phyloP scores from a whole-genome alignment of 2,888 invertebrate genomes.

The Sisyra terminalis region DNA sequence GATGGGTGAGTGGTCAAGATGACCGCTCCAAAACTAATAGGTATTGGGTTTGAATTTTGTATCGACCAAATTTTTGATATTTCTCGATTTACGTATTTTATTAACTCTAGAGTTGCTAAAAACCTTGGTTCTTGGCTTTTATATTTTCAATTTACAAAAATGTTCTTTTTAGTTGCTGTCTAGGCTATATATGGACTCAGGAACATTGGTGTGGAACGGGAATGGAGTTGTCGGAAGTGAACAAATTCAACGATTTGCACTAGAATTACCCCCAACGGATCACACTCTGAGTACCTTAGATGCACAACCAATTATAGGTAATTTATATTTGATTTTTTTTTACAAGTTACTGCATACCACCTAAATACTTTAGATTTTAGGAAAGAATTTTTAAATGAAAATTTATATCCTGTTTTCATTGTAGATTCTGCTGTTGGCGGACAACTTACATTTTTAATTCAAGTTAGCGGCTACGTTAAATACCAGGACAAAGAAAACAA shows the following conservation, averaged over 20 bases:
- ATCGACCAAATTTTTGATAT: no score
- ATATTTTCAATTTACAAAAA: no score
- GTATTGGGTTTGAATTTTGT: no score
- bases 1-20: no score
- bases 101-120: no score
- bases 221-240: slow-evolving; percentile 67
- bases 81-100: no score
- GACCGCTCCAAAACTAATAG: no score
- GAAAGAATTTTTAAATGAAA: neutral
- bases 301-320: slow-evolving; percentile 66
- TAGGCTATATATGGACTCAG: slow-evolving; percentile 68
- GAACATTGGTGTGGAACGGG: slow-evolving; percentile 85
- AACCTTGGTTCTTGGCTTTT: no score
- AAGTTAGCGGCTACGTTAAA: slow-evolving; percentile 67
- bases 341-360: no score
- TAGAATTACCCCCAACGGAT: slow-evolving; percentile 65
- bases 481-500: slow-evolving; percentile 43
- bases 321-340: slow-evolving; percentile 8
- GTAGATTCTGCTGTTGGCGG: slow-evolving; percentile 56
- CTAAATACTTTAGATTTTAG: no score
- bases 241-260: slow-evolving; percentile 70
- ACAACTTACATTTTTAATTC: slow-evolving; percentile 68
- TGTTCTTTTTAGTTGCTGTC: slow-evolving; percentile 42
- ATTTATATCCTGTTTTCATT: slow-evolving; percentile 14
- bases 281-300: slow-evolving; percentile 67